Conservation (phyloP, 2,797 vertebrate species). For the Coluber constrictor region DNA sequence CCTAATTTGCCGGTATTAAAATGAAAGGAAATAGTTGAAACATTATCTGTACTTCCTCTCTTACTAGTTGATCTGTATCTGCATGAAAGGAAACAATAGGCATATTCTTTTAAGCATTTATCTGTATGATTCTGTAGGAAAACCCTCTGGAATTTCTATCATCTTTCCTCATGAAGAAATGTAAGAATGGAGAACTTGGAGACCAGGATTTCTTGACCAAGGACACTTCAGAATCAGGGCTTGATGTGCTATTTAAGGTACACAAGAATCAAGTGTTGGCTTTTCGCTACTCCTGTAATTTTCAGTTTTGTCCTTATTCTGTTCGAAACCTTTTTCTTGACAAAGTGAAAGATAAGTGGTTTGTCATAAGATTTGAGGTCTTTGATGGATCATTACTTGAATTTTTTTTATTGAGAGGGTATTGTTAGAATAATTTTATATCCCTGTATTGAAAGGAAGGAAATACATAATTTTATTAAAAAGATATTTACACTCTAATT, state of each 20-base stretch:
- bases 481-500: not conserved
- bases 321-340: not conserved
- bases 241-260: conserved; percentile 60
- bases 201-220: conserved; percentile 13
- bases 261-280: not conserved
- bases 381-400: not conserved
- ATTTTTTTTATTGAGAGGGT: not conserved
- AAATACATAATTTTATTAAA: not conserved
- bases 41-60: not conserved
- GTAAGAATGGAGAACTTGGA: conserved; percentile 36
- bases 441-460: not conserved
- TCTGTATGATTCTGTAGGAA: conserved; percentile 62
- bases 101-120: rapidly evolving
- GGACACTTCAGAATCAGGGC: conserved; percentile 9
- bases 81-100: not conserved
- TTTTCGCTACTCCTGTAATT: not conserved
- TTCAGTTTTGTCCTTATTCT: not conserved
- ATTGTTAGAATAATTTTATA: not conserved
- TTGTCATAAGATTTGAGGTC: not conserved
- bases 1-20: not conserved
- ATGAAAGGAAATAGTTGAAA: not conserved
- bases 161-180: conserved; percentile 63
- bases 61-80: not conserved
- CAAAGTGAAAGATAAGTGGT: not conserved
- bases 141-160: conserved; percentile 77